Base-by-base conservation (phyloP, 2,113 vertebrate species). In the Spermophilus dauricus region DNA sequence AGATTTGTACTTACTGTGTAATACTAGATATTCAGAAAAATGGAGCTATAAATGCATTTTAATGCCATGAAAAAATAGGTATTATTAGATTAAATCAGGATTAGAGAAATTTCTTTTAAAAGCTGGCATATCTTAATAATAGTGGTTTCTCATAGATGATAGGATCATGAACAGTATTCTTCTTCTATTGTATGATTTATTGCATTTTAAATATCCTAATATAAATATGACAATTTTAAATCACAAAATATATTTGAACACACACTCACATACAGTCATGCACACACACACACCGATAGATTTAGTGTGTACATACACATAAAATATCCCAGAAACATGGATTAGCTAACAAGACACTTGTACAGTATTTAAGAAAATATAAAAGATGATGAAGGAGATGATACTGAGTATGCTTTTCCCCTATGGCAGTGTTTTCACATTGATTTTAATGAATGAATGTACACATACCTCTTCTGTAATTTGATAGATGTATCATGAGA, bases 221-320 rank as follows among this genome's bases (percentile, higher is more conserved):
- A 7, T 86, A 86, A 72, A 30, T 9, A 42, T 4, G 1, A 0
- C 5, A 39, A 12, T 77, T 95, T 63, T 8, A 65, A 51, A 67
- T 61, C 8, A 5, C 24, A 76, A 83, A 65, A 63, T 48, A 14
- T 24, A 48, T 39, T 51, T 17, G n/a, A 77, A 37, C 51, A 20
- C 28, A 14, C 24, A 61, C 22, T 24, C 8, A 61, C 22, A 24
- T 5, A 26, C 20, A 58, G 5, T 5, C 42, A 42, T 6, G 42
- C 5, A 58, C 56, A 58, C 18, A 58, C 56, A 58, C 20, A 8
- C 7, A 58, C 20, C 24, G 24, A 14, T 32, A 9, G 18, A 0
- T 45, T 0, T 42, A 8, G 0, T 82, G 10, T 39, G 37, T 10
- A 0, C 2, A 0, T 24, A 45, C 7, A 26, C 3, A 5, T 4